Evolutionary conservation across 2,113 vertebrate species (phyloP), one percentile per base, ranked within the genome.

Genomic region (Acanthisitta chloris): DNA sequence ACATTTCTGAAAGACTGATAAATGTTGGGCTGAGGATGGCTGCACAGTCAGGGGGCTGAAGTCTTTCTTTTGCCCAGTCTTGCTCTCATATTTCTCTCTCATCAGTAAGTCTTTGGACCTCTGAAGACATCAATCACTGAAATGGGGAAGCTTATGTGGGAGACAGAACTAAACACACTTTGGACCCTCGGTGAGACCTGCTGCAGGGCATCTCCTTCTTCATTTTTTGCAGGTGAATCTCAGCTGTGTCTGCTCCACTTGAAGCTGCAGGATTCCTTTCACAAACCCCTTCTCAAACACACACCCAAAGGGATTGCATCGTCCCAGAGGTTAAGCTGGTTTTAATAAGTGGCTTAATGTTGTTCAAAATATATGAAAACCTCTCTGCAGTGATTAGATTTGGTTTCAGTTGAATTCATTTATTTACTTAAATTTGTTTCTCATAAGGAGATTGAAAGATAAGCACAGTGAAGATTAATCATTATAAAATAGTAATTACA

Each of bases 11-110:
- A 66, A 82, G 74, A 86, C 65, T 77, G 71, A 70, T 70, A 92
- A 86, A 86, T 4, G n/a, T 43, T 77, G 51, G 34, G 43, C 79
- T 86, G 79, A 90, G 70, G 81, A 66, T 93, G 55, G 58, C 93
- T 86, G 88, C 85, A 64, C 90, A 88, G 92, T 83, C 58, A 90
- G 95, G 71, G 94, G 66, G 51, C 74, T 72, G 65, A 67, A 91
- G 29, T 59, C 61, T 91, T 85, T 71, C 80, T 76, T 95, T 89
- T 85, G 9, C 49, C 78, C 0, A 0, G 54, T 79, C 51, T 86
- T 80, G 51, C 80, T 83, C 64, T 95, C 64, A 12, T 66, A 66
- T 36, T 89, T 92, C 46, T 65, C 80, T 93, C 71, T 77, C 71
- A 62, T 86, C 79, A 59, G 42, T 88, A 83, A 86, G 29, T 77